Base-by-base conservation (phyloP, 1,140 invertebrate genomes). In the Polypedilum vanderplanki region DNA sequence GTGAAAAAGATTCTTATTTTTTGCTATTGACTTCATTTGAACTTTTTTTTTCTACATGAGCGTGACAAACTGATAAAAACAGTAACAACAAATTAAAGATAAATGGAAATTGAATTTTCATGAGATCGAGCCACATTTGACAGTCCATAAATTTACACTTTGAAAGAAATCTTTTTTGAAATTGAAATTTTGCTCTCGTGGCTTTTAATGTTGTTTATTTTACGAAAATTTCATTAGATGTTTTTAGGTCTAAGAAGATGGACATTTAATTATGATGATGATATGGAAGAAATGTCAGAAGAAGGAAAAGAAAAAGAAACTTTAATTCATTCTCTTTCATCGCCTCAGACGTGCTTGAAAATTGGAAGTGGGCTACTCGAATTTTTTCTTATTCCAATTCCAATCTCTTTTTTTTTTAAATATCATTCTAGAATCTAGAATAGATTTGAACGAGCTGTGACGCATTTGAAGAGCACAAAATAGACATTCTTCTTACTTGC, bases 201-300 rank as follows among this genome's bases (percentile, higher is more conserved):
- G 2, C 24, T 15, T 57, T 57, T 12, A 12, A n/a, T 57, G 15
- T n/a, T 57, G 46, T 57, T 57, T 57, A 57, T 12, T 15, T 57
- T 57, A 57, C n/a, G 12, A 57, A 57, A 33, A 57, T 57, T 57
- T 57, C 8, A 57, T 57, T 57, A n/a, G n/a, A 12, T 57, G 10
- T 57, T n/a, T 57, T 57, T 57, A 4, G 46, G 12, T 57, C n/a
- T 57, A 57, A 57, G 3, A 57, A 57, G 46, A 70, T 70, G 17
- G 65, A 70, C 65, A 70, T 70, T 70, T 70, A 70, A 70, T 70
- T 70, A 70, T 22, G 65, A 70, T 70, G 65, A 70, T 70, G 65
- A 70, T 70, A 22, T 9, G 17, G 20, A 5, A 70, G 10, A 70
- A 20, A 70, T 70, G 65, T 70, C 65, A 18, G 65, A 70, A 70